Percentiles rank a stretch among this genome's conserved stretches.
Evolutionary conservation across 1,140 invertebrate species (phyloP).

Genomic region (Cyclargus thomasi): DNA sequence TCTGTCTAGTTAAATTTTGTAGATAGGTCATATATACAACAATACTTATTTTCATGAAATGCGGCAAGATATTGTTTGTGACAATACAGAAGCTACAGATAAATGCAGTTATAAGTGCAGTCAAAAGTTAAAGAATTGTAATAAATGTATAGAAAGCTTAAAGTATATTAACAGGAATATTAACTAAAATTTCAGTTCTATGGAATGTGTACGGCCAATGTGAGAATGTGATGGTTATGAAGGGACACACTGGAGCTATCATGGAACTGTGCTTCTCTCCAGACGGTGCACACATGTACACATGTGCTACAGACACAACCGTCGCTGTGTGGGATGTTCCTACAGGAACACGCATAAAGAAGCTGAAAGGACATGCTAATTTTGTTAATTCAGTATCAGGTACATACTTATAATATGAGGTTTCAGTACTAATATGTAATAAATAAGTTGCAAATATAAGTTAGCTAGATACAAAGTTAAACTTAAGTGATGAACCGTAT

Average conservation of each 20-base stretch:
- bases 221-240: slow-evolving; percentile 95
- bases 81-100: no score
- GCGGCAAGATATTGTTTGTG: no score
- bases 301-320: slow-evolving; percentile 95
- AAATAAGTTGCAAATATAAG: no score
- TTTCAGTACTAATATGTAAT: no score
- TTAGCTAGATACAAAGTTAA: no score
- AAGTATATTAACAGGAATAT: neutral
- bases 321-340: slow-evolving; percentile 96
- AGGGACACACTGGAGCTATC: slow-evolving; percentile 96
- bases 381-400: slow-evolving; percentile 91
- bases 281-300: slow-evolving; percentile 93
- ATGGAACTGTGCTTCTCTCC: slow-evolving; percentile 97
- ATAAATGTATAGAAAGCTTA: no score
- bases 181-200: slow-evolving; percentile 80
- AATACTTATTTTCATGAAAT: no score
- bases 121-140: no score
- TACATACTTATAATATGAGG: slow-evolving; percentile 18
- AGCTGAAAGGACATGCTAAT: slow-evolving; percentile 92
- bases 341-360: slow-evolving; percentile 90
- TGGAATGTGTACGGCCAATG: slow-evolving; percentile 99
- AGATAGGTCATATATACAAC: neutral
- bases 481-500: no score
- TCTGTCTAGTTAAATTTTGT: neutral
- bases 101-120: no score